These are phyloP conservation scores for Orthonyx spaldingii DNA, from an alignment of 2,113 vertebrate species.

Conservation along the genomic window DNA sequence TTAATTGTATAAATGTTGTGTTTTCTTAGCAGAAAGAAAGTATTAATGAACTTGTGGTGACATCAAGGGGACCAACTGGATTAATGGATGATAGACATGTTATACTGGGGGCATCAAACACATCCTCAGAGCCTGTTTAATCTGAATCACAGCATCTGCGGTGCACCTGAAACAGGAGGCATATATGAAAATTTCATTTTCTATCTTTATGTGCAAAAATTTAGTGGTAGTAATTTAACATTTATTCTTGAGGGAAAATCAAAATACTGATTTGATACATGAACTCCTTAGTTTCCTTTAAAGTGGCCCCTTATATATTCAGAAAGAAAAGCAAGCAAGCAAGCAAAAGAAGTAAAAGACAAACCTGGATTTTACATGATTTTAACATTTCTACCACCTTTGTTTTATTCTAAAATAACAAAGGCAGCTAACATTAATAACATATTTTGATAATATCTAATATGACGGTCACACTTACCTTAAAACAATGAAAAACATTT, in stretches of 20 bases:
- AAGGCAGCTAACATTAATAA: not conserved
- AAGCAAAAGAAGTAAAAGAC: not conserved
- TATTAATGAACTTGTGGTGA: not conserved
- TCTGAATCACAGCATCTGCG: not conserved
- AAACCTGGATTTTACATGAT: not conserved
- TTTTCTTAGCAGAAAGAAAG: not conserved
- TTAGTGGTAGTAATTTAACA: not conserved
- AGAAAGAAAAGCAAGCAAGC: not conserved
- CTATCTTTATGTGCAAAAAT: not conserved
- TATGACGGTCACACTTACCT: not conserved
- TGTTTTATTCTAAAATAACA: not conserved
- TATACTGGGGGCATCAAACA: not conserved
- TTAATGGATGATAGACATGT: not conserved
- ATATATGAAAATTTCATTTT: not conserved
- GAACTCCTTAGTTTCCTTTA: not conserved
- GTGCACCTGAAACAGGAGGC: not conserved
- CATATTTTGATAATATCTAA: not conserved
- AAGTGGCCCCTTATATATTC: not conserved
- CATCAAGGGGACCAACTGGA: not conserved
- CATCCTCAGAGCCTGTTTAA: not conserved
- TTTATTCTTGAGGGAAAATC: not conserved
- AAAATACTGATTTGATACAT: not conserved
- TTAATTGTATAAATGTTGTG: not conserved
- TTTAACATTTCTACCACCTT: not conserved
- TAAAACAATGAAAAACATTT: not conserved